Conservation (phyloP, 2,888 invertebrate species). For the Clanis bilineata region DNA sequence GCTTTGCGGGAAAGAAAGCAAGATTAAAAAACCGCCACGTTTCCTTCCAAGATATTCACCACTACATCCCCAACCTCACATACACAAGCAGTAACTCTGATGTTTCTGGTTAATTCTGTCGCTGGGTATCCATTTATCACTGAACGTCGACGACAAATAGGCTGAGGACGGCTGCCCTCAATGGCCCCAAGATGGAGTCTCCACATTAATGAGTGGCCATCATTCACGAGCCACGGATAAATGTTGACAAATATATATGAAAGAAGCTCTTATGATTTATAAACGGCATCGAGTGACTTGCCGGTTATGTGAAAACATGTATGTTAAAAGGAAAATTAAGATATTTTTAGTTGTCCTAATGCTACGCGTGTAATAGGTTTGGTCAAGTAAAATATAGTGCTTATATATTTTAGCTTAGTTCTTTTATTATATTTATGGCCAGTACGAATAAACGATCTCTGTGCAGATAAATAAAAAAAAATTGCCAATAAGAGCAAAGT, state of each 20-base stretch:
- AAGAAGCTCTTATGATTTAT: constrained; percentile 67
- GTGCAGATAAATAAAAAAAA: too few species aligned
- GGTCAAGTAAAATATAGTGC: too few species aligned
- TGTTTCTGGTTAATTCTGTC: constrained; percentile 47
- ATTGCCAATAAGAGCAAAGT: too few species aligned
- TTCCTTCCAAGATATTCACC: constrained; percentile 7
- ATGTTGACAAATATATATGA: constrained; percentile 71
- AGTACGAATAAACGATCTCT: too few species aligned
- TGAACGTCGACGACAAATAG: constrained; percentile 62
- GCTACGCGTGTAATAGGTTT: too few species aligned
- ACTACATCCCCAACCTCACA: constrained; percentile 25
- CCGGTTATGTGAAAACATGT: not conserved
- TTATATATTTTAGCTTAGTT: too few species aligned
- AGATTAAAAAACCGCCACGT: constrained; percentile 9
- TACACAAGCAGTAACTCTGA: constrained; percentile 27
- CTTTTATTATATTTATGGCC: too few species aligned
- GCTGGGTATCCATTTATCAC: constrained; percentile 66
- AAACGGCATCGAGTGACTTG: constrained; percentile 31
- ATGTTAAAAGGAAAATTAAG: not conserved
- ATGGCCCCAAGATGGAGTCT: constrained; percentile 60
- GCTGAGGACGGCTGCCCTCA: constrained; percentile 61
- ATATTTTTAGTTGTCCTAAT: not conserved
- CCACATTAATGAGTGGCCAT: constrained; percentile 65
- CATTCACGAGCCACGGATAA: constrained; percentile 61
- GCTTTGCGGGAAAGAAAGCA: too few species aligned